Percentiles rank a stretch among this genome's conserved stretches.
These are phyloP conservation scores for Eudorcas thomsonii DNA, from an alignment of 2,113 vertebrate genomes.

Conservation along the genomic window DNA sequence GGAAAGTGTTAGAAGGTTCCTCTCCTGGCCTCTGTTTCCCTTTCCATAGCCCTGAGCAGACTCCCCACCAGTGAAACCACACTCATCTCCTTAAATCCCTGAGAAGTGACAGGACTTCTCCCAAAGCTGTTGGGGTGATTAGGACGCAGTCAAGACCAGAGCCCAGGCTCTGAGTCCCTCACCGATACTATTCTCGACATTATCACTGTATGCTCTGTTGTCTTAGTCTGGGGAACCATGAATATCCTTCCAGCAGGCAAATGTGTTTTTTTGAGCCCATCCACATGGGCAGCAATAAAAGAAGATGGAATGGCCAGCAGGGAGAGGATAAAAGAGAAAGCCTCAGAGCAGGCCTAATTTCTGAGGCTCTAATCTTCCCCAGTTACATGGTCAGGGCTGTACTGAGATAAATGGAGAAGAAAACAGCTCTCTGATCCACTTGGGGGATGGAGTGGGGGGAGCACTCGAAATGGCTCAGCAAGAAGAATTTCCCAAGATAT, in stretches of 20 bases:
- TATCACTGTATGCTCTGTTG: background rate
- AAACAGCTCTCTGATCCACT: slow-evolving; percentile 13
- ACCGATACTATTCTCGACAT: background rate
- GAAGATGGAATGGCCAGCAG: background rate
- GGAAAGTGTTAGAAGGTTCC: background rate
- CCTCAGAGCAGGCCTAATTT: background rate
- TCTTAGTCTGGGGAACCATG: background rate
- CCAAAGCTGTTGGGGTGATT: background rate
- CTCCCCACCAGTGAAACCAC: background rate
- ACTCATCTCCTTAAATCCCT: background rate
- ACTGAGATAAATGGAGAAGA: background rate
- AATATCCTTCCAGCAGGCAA: background rate
- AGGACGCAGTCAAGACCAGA: background rate
- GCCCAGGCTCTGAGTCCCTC: background rate
- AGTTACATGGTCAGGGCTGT: background rate
- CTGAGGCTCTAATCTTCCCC: background rate
- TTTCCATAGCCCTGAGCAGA: background rate
- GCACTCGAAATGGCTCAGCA: background rate
- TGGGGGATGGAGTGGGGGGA: background rate
- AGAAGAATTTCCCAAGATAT: slow-evolving; percentile 21
- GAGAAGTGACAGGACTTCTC: background rate
- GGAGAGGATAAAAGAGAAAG: background rate
- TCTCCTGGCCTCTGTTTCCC: background rate
- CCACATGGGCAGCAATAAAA: background rate
- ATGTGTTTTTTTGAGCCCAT: background rate